These are phyloP conservation scores for Celastrina argiolus DNA, from an alignment of 2,888 invertebrate species.

Conservation along the genomic window DNA sequence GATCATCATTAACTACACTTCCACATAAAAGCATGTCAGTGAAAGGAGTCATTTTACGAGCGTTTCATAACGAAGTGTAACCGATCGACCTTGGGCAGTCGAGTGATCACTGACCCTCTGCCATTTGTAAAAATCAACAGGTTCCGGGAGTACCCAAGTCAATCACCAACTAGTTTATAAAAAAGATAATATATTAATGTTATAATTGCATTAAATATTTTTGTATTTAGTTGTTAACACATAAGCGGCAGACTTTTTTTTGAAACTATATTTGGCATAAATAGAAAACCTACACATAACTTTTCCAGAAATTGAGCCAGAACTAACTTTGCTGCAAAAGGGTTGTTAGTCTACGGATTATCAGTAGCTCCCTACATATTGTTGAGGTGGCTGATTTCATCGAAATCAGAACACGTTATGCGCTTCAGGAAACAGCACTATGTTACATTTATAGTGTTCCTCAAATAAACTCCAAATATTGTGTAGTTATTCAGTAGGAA, in stretches of 20 bases:
- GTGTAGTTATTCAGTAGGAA: too few species aligned
- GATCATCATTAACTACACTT: neutral
- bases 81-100: constrained; percentile 49
- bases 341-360: too few species aligned
- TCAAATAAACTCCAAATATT: too few species aligned
- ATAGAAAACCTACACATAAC: neutral
- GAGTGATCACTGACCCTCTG: constrained; percentile 47
- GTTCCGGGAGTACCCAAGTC: constrained; percentile 4
- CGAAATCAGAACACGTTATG: too few species aligned
- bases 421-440: too few species aligned
- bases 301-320: neutral
- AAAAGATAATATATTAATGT: neutral
- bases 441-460: too few species aligned
- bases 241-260: neutral
- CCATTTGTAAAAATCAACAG: constrained; percentile 1
- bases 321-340: too few species aligned
- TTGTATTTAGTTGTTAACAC: neutral
- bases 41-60: constrained; percentile 1
- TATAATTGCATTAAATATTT: neutral
- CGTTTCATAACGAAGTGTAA: neutral
- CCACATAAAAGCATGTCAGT: neutral
- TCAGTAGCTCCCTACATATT: too few species aligned
- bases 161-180: neutral
- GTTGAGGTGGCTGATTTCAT: too few species aligned
- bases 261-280: neutral